Base-by-base conservation (phyloP, 2,888 invertebrate genomes). In the Cephus sareptanus region DNA sequence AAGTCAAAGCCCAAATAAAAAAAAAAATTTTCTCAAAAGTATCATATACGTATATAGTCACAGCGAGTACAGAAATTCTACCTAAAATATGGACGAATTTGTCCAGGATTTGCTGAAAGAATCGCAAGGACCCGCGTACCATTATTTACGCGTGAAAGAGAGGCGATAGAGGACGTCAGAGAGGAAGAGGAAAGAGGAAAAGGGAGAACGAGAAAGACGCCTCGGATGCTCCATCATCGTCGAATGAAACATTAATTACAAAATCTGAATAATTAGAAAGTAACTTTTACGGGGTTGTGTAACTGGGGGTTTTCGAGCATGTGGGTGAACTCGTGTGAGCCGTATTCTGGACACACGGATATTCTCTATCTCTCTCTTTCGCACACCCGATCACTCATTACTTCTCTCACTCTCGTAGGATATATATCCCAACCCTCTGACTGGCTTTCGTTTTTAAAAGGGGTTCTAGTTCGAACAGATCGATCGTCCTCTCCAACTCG, bases 181-280 rank as follows among this genome's bases (percentile, higher is more conserved):
- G 31, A 3, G 71, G 9, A 12, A 78, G 81, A 80, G 81, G 81
- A 83, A 83, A 82, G 68, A 82, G 82, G 81, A 81, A 84, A 83
- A 83, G 68, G 82, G 82, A 80, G 80, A 79, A 82, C 83, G 80
- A 83, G 76, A 82, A 81, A 82, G 83, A 83, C 73, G 75, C 82
- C 77, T 83, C 79, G 84, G 83, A 83, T 87, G 87, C 84, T 87
- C 87, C 87, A 88, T 88, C 89, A 87, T 90, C 87, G 89, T 88
- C 84, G 85, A 84, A 83, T 86, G 88, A 87, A 89, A 88, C 89
- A 87, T 90, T 90, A 90, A 90, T 90, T 90, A 90, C 89, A 89
- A 90, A 90, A 90, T 90, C 89, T 88, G 89, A 90, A 90, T 90
- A 90, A 90, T 90, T 89, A 90, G 89, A 89, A 90, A 89, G 88